Percentiles rank a stretch among this genome's conserved stretches.
Evolutionary conservation across 2,888 invertebrate species (phyloP).

Genomic region (Imbricaverruca yamaguchii): DNA sequence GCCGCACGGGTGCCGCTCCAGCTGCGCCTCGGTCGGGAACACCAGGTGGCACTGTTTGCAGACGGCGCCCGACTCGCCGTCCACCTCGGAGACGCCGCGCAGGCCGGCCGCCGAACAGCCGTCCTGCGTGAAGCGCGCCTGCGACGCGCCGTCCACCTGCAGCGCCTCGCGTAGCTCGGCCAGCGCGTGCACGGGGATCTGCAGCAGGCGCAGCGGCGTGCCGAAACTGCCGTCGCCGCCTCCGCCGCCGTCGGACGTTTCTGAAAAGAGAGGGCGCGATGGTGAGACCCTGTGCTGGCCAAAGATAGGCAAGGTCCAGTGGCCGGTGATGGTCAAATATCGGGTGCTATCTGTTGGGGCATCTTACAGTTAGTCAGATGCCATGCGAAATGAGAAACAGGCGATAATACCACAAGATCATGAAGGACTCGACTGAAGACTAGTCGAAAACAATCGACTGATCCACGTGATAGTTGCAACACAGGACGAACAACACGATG

Average conservation of each 20-base stretch:
- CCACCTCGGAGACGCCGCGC: slow-evolving; percentile 15
- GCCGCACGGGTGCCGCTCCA: slow-evolving; percentile 31
- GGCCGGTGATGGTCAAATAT: no score
- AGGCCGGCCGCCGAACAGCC: slow-evolving; percentile 29
- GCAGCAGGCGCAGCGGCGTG: slow-evolving; percentile 31
- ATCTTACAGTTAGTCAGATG: no score
- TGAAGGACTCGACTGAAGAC: no score
- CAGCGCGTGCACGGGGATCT: slow-evolving; percentile 30
- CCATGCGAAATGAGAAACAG: no score
- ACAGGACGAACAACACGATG: no score
- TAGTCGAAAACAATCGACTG: no score
- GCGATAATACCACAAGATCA: no score
- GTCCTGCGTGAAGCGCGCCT: slow-evolving; percentile 31
- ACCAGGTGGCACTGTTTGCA: slow-evolving; percentile 32
- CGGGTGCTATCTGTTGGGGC: no score
- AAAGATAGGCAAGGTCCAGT: no score
- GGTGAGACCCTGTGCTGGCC: no score
- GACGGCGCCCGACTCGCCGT: slow-evolving; percentile 32
- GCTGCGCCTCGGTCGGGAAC: slow-evolving; percentile 29
- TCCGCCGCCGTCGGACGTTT: not conserved
- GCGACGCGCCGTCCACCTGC: slow-evolving; percentile 26
- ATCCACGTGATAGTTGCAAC: no score
- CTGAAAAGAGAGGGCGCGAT: not conserved
- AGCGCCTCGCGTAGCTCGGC: slow-evolving; percentile 30
- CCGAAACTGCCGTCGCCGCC: slow-evolving; percentile 23